Evolutionary conservation across 2,888 invertebrate species (phyloP), one percentile per base, ranked within the genome.

Genomic region (Scaeva pyrastri): DNA sequence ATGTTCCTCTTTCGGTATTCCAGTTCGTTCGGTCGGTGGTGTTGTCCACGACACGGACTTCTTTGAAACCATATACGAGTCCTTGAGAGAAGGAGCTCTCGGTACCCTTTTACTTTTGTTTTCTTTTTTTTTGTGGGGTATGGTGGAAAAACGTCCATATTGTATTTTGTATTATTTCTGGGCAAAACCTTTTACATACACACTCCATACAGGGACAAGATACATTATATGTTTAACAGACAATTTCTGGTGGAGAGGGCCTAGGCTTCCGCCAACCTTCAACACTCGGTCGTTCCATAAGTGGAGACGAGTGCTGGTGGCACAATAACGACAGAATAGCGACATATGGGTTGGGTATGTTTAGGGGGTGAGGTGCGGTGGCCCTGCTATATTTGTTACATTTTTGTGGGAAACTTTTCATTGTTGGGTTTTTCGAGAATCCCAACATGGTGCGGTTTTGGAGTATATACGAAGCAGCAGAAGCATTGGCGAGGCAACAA

Each of bases 391-490:
- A 45, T 58, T 68, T 82, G 77, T 43, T 74, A 74, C 83, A 76
- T 66, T 80, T 76, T 80, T 76, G 75, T 64, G 72, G 80, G 12
- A 60, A 73, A 41, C 43, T 60, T 73, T 68, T 78, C 52, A 39
- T 68, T 82, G 72, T 58, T 58, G 48, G 36, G 39, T 50, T 80
- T 43, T 70, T 71, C 21, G 45, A 50, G 26, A 43, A 39, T 31
- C 52, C 45, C 39, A 45, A 36, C 71, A 39, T 50, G 58, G 31
- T 66, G 41, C n/a, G 62, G 58, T 31, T 66, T 64, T 58, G 3
- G 16, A 31, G 14, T 5, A n/a, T n/a, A n/a, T n/a, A 7, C 6
- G n/a, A 48, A 31, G 8, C n/a, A 52, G 23, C 6, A 0, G 26
- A 1, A 19, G 56, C 56, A 10, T 16, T 16, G n/a, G 64, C n/a